Conservation (phyloP, 1,140 invertebrate species). For the Periplaneta americana region DNA sequence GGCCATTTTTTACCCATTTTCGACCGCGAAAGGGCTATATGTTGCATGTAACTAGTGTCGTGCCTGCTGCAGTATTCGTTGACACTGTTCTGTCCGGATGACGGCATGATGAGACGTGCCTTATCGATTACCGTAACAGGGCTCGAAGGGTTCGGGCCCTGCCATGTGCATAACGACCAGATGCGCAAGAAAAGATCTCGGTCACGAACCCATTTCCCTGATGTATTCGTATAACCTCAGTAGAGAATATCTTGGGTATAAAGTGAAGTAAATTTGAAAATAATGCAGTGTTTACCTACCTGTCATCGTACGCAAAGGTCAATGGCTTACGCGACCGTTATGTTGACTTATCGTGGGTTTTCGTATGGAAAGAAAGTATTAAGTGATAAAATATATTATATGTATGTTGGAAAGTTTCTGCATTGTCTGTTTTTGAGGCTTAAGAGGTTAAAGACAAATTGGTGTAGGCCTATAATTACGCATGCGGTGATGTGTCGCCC, state of each 20-base stretch:
- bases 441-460: too few species aligned
- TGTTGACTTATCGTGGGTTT: background rate
- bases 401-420: background rate
- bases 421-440: background rate
- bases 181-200: background rate
- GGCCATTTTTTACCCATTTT: background rate
- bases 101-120: background rate
- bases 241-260: background rate
- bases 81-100: background rate
- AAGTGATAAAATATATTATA: background rate
- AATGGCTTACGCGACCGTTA: background rate
- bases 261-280: background rate
- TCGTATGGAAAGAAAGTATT: background rate
- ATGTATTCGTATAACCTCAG: background rate
- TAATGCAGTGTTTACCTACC: background rate
- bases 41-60: background rate
- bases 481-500: slow-evolving; percentile 2
- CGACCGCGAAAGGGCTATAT: background rate
- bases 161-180: background rate
- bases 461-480: slow-evolving; percentile 10
- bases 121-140: background rate
- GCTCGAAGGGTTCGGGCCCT: background rate
- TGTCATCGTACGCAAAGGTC: background rate
- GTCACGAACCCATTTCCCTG: background rate
- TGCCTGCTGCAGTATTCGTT: background rate